These are phyloP conservation scores for Notarius lentiginosus DNA, from an alignment of 2,113 vertebrate genomes.

Conservation along the genomic window DNA sequence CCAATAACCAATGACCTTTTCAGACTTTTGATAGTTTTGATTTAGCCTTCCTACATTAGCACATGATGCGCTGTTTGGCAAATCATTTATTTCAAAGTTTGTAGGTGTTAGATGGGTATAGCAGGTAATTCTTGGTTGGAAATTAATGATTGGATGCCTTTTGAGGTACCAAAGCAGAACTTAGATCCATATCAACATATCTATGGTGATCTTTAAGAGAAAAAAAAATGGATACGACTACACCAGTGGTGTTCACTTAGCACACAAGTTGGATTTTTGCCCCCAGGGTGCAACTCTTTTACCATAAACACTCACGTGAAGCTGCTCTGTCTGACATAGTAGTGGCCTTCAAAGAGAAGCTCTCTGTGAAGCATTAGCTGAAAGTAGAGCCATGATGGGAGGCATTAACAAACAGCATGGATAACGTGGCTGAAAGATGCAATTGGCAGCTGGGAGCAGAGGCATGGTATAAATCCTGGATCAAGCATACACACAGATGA, in stretches of 20 bases:
- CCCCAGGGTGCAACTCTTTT: slow-evolving; percentile 19
- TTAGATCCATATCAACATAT: neutral
- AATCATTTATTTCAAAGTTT: neutral
- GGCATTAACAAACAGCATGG: slow-evolving; percentile 16
- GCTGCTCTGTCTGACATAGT: neutral
- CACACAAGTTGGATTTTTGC: slow-evolving; percentile 9
- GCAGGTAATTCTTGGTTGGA: neutral
- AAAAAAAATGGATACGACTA: neutral
- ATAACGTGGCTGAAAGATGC: slow-evolving; percentile 58
- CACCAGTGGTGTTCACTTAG: slow-evolving; percentile 39
- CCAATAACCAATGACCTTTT: slow-evolving; percentile 4
- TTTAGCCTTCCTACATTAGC: neutral
- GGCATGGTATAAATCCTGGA: slow-evolving; percentile 53
- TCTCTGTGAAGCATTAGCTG: neutral
- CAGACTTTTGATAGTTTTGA: neutral
- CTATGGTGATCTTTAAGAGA: neutral
- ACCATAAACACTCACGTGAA: neutral
- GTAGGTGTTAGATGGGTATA: neutral
- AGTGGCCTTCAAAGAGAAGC: neutral
- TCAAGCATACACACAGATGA: slow-evolving; percentile 50
- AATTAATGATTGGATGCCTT: neutral
- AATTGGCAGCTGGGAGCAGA: slow-evolving; percentile 55
- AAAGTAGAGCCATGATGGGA: neutral
- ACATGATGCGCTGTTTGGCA: neutral
- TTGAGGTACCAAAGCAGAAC: neutral